Evolutionary conservation across 64 coral and sea anemone species (phyloP).

Genomic region (Montipora capricornis): DNA sequence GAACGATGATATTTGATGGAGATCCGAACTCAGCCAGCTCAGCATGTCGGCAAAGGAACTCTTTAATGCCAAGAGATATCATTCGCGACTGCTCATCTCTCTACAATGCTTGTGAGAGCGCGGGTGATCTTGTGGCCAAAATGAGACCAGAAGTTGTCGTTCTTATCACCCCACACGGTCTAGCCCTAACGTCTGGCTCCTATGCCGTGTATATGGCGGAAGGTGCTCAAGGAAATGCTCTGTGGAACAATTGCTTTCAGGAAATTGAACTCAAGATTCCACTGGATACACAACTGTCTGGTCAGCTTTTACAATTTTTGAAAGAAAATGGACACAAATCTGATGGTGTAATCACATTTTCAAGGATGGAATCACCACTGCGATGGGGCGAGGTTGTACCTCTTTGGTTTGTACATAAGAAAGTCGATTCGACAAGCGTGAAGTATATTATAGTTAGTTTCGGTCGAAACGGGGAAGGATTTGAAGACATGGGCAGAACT

Average conservation of each 20-base stretch:
- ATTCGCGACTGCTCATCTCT: slow-evolving; percentile 8
- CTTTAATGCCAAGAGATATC: slow-evolving; percentile 43
- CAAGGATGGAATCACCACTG: slow-evolving; percentile 64
- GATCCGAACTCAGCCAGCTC: slow-evolving; percentile 55
- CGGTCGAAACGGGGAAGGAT: background rate
- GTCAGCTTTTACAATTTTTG: slow-evolving; percentile 44
- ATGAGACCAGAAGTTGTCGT: slow-evolving; percentile 68
- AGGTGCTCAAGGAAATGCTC: slow-evolving; percentile 65
- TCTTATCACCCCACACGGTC: slow-evolving; percentile 80
- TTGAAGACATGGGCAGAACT: slow-evolving; percentile 49
- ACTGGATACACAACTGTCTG: slow-evolving; percentile 48
- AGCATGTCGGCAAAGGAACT: slow-evolving; percentile 54
- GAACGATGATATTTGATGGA: slow-evolving; percentile 77
- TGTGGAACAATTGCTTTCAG: slow-evolving; percentile 85
- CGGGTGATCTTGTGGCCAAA: slow-evolving; percentile 43
- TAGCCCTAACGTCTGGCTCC: slow-evolving; percentile 55
- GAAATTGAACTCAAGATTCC: slow-evolving; percentile 63
- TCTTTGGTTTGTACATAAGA: slow-evolving; percentile 81
- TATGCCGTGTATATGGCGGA: slow-evolving; percentile 64
- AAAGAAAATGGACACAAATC: slow-evolving; percentile 47
- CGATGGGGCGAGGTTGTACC: slow-evolving; percentile 90
- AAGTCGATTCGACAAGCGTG: slow-evolving; percentile 44
- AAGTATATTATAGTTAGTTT: slow-evolving; percentile 70
- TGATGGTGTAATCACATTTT: slow-evolving; percentile 63
- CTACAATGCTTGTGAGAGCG: slow-evolving; percentile 49